Conservation (phyloP, 2,797 vertebrate genomes). For the Etheostoma nigrum region DNA sequence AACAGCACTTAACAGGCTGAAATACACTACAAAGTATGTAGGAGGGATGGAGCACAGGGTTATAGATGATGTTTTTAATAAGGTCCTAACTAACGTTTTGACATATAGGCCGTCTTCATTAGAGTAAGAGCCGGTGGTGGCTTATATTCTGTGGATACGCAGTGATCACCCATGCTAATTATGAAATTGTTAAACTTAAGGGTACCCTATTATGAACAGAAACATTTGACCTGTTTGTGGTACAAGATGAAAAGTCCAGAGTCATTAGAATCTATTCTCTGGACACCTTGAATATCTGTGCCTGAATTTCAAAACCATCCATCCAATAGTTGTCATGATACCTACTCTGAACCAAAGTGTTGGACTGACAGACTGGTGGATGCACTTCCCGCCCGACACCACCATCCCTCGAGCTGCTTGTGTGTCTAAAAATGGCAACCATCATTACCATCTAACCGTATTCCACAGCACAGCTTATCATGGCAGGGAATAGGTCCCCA, state of each 20-base stretch:
- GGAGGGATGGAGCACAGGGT: constrained; percentile 6
- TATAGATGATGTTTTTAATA: constrained; percentile 21
- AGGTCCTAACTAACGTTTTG: constrained; percentile 22
- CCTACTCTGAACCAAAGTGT: constrained; percentile 19
- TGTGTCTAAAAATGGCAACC: constrained; percentile 54
- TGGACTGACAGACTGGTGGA: constrained; percentile 24
- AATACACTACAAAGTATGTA: not conserved
- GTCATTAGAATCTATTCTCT: not conserved
- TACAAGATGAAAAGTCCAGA: not conserved
- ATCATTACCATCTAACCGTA: constrained; percentile 56
- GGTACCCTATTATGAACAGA: not conserved
- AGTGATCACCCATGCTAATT: not conserved
- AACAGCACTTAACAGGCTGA: constrained; percentile 22
- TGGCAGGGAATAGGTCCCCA: constrained; percentile 50
- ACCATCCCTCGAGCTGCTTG: constrained; percentile 11
- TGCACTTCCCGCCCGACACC: not conserved
- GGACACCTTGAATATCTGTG: not conserved
- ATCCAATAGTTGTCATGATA: constrained; percentile 3
- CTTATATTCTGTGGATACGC: not conserved
- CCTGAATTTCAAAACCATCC: constrained; percentile 7
- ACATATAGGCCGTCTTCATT: constrained; percentile 22
- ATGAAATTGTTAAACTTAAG: not conserved
- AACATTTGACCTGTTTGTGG: constrained; percentile 2
- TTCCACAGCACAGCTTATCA: constrained; percentile 55
- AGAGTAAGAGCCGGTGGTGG: not conserved